These are phyloP conservation scores for Caenorhabditis becei DNA, from an alignment of 2,888 invertebrate genomes.

Conservation along the genomic window DNA sequence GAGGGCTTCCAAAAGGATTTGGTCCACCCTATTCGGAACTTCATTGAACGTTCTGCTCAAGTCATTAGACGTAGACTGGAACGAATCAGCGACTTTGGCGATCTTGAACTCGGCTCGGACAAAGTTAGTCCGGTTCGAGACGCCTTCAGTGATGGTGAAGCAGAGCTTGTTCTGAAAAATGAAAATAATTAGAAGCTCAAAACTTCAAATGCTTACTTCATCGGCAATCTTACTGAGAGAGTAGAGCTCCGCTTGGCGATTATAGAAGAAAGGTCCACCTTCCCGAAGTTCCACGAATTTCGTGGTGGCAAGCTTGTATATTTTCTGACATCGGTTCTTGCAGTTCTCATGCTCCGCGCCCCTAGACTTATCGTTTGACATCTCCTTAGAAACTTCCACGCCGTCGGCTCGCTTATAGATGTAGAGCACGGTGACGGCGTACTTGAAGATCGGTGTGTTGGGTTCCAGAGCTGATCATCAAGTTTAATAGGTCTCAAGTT, in stretches of 20 bases:
- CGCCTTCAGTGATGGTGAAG: not conserved
- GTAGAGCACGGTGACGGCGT: not conserved
- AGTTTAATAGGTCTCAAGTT: too few relatives aligned
- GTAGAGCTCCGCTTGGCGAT: slow-evolving; percentile 28
- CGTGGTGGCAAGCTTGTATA: not conserved
- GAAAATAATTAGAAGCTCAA: not conserved
- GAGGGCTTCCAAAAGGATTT: slow-evolving; percentile 24
- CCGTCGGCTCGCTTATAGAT: not conserved
- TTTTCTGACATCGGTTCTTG: slow-evolving; percentile 4
- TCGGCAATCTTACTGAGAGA: not conserved
- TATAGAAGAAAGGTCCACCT: slow-evolving; percentile 22
- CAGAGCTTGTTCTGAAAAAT: not conserved
- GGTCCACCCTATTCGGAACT: slow-evolving; percentile 9
- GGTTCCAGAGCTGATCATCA: not conserved
- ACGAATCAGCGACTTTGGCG: not conserved
- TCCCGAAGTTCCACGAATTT: not conserved
- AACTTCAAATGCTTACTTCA: too few relatives aligned
- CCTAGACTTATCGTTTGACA: not conserved
- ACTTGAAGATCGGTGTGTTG: slow-evolving; percentile 30
- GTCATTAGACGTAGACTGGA: slow-evolving; percentile 32
- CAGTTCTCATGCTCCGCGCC: not conserved
- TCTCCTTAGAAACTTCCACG: not conserved
- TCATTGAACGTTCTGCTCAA: not conserved
- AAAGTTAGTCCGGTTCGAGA: too few relatives aligned
- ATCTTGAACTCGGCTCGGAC: slow-evolving; percentile 7